Evolutionary conservation across 2,888 invertebrate species (phyloP), one percentile per base, ranked within the genome.

Genomic region (Cryptus viduatorius): DNA sequence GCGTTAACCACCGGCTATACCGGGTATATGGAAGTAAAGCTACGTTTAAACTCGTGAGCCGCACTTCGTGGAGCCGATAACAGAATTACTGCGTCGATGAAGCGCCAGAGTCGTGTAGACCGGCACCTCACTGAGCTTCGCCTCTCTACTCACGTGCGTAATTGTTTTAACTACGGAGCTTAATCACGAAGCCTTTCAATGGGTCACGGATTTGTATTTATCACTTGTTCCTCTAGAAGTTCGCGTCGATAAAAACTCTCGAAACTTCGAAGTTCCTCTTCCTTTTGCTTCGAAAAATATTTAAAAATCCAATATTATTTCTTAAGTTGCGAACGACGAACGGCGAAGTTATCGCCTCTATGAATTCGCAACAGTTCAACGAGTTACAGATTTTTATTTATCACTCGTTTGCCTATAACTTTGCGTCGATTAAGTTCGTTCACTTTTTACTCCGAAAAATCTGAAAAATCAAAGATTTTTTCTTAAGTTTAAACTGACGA

Each of bases 41-140:
- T 14, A 61, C 79, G 79, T 71, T 78, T 86, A 79, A 86, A 81
- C 67, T 81, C 75, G 67, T 64, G 75, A 77, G 71, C 42, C 67
- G 89, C 86, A 86, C 88, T 82, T 67, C 77, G 88, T 83, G 83
- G 84, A 83, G 88, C 87, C 88, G 91, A 91, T 91, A 91, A 91
- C 89, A 88, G 90, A 90, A 91, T 91, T 90, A 91, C 87, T 82
- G 85, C 50, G 48, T 31, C 69, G 64, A 19, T 50, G 71, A 64
- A 50, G n/a, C 56, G 56, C 24, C 79, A 71, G 82, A 87, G 86
- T 87, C 86, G 83, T 88, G 88, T 89, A 88, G 86, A 81, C 77
- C 65, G 72, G 71, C 61, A 65, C 79, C 53, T 56, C 12, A 8
- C 4, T 24, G 24, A 12, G 56, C 24, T 80, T 78, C 79, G 80